These are phyloP conservation scores for Corythaeola cristata DNA, from an alignment of 2,113 vertebrate genomes.

Conservation along the genomic window DNA sequence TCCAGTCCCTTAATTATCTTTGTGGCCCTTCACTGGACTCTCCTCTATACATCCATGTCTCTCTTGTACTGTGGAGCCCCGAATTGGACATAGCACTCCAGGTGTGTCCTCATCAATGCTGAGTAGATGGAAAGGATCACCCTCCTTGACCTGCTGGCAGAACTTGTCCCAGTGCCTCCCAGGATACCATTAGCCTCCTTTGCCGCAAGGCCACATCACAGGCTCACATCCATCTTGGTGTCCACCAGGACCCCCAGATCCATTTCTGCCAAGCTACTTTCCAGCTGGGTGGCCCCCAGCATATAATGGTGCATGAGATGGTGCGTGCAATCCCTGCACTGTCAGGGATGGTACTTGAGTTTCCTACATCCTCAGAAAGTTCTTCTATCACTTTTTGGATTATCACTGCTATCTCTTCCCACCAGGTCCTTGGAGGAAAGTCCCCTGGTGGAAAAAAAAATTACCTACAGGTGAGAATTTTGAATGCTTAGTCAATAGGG, in stretches of 20 bases:
- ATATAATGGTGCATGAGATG: background rate
- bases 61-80: background rate
- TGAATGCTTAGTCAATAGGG: background rate
- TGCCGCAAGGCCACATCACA: background rate
- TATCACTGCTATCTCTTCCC: background rate
- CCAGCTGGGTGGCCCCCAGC: background rate
- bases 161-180: background rate
- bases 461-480: background rate
- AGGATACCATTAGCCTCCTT: background rate
- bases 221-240: background rate
- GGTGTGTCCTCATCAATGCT: background rate
- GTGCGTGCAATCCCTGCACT: background rate
- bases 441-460: background rate
- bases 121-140: background rate
- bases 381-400: background rate
- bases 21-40: background rate
- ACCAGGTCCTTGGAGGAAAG: background rate
- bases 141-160: background rate
- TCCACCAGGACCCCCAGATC: background rate
- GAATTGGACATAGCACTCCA: background rate
- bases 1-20: background rate
- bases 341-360: background rate
- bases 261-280: background rate
- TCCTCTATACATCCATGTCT: fast-evolving
- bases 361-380: background rate